These are phyloP conservation scores for Ceratina japonica DNA, from an alignment of 1,140 invertebrate species.

Conservation along the genomic window DNA sequence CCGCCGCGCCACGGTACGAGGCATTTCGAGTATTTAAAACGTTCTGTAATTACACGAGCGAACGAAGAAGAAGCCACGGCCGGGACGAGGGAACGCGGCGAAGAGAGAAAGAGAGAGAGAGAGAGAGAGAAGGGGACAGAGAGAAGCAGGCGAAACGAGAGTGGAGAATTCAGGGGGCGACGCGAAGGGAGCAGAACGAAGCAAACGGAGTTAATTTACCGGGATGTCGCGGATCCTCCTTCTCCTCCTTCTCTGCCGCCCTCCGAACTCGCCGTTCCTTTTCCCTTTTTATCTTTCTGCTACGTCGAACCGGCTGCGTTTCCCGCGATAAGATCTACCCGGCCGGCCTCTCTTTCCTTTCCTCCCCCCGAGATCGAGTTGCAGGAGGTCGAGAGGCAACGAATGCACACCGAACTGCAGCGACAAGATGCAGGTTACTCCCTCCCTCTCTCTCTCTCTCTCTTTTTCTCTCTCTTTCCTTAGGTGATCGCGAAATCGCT, in stretches of 20 bases:
- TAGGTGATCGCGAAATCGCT: constrained; percentile 15
- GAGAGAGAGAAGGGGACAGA: no score
- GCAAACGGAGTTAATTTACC: constrained; percentile 62
- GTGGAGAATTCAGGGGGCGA: constrained; percentile 42
- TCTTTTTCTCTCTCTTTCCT: no score
- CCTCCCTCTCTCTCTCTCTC: no score
- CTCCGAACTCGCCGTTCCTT: constrained; percentile 12
- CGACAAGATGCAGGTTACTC: constrained; percentile 59
- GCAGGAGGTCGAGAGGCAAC: constrained; percentile 60
- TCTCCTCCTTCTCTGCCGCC: not conserved
- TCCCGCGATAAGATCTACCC: constrained; percentile 60
- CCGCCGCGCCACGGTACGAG: constrained; percentile 11
- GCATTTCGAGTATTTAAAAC: constrained; percentile 51
- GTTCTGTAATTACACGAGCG: constrained; percentile 44
- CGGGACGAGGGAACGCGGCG: no score
- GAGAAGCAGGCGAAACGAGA: constrained; percentile 27
- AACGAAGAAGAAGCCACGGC: no score
- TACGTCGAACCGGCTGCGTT: constrained; percentile 65
- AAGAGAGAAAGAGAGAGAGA: not conserved
- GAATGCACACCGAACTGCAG: constrained; percentile 51
- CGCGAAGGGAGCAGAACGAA: constrained; percentile 48
- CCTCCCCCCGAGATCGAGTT: constrained; percentile 61
- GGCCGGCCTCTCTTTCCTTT: constrained; percentile 29
- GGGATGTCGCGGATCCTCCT: constrained; percentile 60
- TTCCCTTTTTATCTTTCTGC: constrained; percentile 60